Evolutionary conservation across 2,113 vertebrate species (phyloP), one percentile per base, ranked within the genome.

Genomic region (Scophthalmus maximus): DNA sequence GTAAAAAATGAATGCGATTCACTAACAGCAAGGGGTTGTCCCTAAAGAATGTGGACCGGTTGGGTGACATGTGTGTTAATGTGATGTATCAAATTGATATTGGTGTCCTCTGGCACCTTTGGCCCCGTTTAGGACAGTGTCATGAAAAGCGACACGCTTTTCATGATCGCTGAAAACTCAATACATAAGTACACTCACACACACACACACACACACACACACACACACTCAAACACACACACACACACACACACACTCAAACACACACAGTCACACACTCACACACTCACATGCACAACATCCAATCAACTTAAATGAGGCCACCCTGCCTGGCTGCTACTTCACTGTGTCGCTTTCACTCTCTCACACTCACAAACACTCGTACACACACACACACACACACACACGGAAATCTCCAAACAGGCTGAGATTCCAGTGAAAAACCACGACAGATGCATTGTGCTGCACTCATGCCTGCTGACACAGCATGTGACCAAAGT

Each of bases 261-360:
- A 40, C 38, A 51, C 58, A 30, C 46, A 18, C 26, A 49, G 50
- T 49, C 29, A 18, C 38, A 47, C 65, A 56, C 29, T 44, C 20
- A 6, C 30, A 53, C 51, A 62, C 15, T 64, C 8, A 26, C 60
- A 50, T n/a, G 46, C 50, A 62, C 61, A 73, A 23, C 53, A 76
- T 69, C 65, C 62, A 57, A 76, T 76, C 62, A 68, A 29, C 46
- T 78, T 60, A 67, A 68, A 81, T 75, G 32, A 76, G 76, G 67
- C 57, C 85, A 80, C 55, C 47, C 50, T 69, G 68, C 32, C 25
- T 42, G 23, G 20, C 46, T 71, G 15, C 7, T 44, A 44, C 18
- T 18, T 20, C 42, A 5, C 7, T n/a, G 9, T 50, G 23, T 32
- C 42, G 30, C 38, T 40, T 38, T 57, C 47, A 29, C 32, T 47